Evolutionary conservation across 2,113 vertebrate species (phyloP).

Genomic region (Sinosuthora webbiana): DNA sequence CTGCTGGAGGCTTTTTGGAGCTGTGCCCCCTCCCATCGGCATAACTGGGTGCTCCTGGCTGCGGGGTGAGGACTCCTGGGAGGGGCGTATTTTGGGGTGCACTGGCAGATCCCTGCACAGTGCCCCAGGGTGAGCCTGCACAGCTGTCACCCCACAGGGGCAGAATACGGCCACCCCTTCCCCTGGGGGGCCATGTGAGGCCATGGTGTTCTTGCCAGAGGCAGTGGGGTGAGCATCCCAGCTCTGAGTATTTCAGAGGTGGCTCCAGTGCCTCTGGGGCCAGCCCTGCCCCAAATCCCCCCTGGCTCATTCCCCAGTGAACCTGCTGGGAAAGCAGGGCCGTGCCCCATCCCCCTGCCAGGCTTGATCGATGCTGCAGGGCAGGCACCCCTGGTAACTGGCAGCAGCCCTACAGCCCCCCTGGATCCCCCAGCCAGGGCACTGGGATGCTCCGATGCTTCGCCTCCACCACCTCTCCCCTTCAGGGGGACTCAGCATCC

Average conservation of each 20-base stretch:
- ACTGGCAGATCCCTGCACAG: not conserved
- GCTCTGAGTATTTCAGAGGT: not conserved
- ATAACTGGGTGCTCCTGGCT: not conserved
- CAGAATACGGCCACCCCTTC: not conserved
- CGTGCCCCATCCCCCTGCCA: not conserved
- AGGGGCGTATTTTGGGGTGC: not conserved
- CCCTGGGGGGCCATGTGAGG: no score
- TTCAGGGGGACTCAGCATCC: not conserved
- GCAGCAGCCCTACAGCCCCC: not conserved
- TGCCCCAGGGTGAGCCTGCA: accelerated
- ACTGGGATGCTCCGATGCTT: accelerated
- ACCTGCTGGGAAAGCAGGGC: not conserved
- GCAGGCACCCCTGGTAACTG: not conserved
- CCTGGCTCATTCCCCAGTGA: not conserved
- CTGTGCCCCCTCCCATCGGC: accelerated
- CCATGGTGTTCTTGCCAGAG: not conserved
- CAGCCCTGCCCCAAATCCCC: not conserved
- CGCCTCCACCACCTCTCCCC: not conserved
- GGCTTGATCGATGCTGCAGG: not conserved
- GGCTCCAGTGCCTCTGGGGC: not conserved
- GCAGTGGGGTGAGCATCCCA: not conserved
- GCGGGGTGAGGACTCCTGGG: not conserved
- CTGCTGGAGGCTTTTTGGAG: not conserved
- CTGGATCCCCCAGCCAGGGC: not conserved
- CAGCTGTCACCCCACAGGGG: not conserved